Percentiles rank a stretch among this genome's conserved stretches.
phyloP scores from a whole-genome alignment of 2,888 invertebrate genomes.

The Myopa tessellatipennis region DNA sequence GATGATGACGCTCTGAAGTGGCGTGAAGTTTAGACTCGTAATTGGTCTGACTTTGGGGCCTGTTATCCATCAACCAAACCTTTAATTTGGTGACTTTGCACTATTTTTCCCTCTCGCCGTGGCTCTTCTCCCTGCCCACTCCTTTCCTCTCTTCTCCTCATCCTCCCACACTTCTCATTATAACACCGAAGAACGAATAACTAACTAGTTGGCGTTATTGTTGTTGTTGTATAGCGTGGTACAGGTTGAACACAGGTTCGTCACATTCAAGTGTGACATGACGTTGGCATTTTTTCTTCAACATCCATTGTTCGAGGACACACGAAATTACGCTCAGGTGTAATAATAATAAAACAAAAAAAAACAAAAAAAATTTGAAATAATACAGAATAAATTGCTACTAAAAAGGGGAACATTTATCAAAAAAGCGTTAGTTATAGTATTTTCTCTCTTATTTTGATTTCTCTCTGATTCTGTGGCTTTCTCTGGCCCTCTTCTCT shows the following conservation, averaged over 20 bases:
- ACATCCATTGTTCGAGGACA: constrained; percentile 7
- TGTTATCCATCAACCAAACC: constrained; percentile 27
- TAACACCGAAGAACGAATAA: too few relatives aligned
- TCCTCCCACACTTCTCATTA: not conserved
- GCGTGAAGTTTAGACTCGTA: constrained; percentile 31
- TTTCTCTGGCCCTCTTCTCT: too few relatives aligned
- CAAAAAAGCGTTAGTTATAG: constrained; percentile 28
- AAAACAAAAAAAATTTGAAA: not conserved
- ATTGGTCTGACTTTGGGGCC: constrained; percentile 37
- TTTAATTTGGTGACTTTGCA: constrained; percentile 38
- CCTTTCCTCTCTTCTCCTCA: not conserved
- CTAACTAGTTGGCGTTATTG: not conserved
- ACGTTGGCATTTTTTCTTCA: constrained; percentile 27
- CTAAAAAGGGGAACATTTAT: constrained; percentile 13
- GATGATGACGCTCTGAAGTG: constrained; percentile 23
- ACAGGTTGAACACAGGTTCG: constrained; percentile 28
- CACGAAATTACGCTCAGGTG: constrained; percentile 28
- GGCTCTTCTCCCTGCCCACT: not conserved
- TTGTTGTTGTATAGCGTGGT: not conserved
- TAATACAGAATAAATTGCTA: not conserved
- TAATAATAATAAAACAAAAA: constrained; percentile 16
- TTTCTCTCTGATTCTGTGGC: not conserved
- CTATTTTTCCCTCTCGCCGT: constrained; percentile 11
- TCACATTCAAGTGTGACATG: constrained; percentile 37
- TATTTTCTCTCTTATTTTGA: not conserved